Conservation (phyloP, 2,797 vertebrate genomes). For the Gobio occitaniae region DNA sequence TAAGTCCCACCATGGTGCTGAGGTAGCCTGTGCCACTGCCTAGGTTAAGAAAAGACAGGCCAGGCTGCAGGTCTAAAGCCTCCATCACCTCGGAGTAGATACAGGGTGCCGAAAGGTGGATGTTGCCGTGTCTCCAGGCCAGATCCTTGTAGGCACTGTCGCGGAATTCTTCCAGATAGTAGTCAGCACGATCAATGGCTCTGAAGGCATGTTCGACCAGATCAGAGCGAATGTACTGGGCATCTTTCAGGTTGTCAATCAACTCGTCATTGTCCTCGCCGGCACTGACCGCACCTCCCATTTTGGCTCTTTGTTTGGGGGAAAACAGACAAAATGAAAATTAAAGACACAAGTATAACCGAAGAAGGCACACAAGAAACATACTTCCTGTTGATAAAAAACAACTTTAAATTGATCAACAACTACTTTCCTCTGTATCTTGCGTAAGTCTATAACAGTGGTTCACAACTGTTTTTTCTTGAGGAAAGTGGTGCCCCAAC, state of each 20-base stretch:
- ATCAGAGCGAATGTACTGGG: constrained; percentile 85
- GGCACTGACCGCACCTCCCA: constrained; percentile 89
- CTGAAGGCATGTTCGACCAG: constrained; percentile 86
- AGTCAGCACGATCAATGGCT: constrained; percentile 86
- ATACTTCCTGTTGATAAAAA: neutral
- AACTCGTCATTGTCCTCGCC: constrained; percentile 89
- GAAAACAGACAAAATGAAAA: neutral
- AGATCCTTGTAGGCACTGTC: constrained; percentile 88
- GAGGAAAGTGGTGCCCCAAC: neutral
- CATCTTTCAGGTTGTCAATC: constrained; percentile 88
- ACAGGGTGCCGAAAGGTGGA: constrained; percentile 87
- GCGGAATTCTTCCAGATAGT: constrained; percentile 87
- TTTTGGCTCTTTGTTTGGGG: constrained; percentile 62
- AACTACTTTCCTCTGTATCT: neutral
- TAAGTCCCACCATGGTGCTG: constrained; percentile 89
- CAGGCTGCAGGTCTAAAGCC: constrained; percentile 86
- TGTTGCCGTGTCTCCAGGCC: constrained; percentile 89
- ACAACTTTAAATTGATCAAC: neutral
- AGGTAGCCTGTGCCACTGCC: constrained; percentile 90
- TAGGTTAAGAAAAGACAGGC: constrained; percentile 87
- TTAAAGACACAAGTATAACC: neutral
- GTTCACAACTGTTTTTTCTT: neutral
- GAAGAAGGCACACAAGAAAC: neutral
- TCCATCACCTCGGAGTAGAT: constrained; percentile 93
- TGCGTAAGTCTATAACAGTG: neutral